Evolutionary conservation across 2,888 invertebrate species (phyloP), one percentile per base, ranked within the genome.

Genomic region (Sycophila texana): DNA sequence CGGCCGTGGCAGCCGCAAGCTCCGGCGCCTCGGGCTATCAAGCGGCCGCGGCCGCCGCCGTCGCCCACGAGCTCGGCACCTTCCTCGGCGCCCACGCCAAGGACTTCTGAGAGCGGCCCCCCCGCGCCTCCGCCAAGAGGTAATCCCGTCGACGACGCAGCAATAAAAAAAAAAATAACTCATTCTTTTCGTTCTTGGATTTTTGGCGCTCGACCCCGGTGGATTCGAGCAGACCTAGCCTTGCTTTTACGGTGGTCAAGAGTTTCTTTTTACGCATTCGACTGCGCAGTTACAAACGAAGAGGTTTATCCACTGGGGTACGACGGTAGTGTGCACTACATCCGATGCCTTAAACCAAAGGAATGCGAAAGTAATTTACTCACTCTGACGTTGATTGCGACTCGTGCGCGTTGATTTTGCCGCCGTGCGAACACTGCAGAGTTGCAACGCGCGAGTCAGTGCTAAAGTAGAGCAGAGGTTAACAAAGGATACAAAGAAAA

Each of bases 81-180:
- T 82, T 82, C 39, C 89, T 90, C 79, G 85, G 90, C 72, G 87
- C 86, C 51, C 90, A 90, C 71, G 89, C 88, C 79, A 89, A 90
- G 86, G 90, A 90, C 86, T 90, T 90, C 89, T 90, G 89, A 90
- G 88, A 87, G 81, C 85, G 87, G 86, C 83, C 83, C 86, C 83
- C 86, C 87, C 79, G 87, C 87, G 81, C 82, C 81, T 57, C 63
- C 10, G 39, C 39, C 53, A 86, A 87, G 86, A 89, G 89, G 88
- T 89, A 88, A 88, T 73, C 65, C 61, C 76, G 20, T 20, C 20
- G 10, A 58, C 16, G 49, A 20, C 13, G 39, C 20, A 22, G 66
- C 66, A 26, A 61, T 39, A 39, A 39, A 39, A 39, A 4, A 30
- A 10, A 7, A 39, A 39, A 39, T 39, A 39, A 39, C 39, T 39